Base-by-base conservation (phyloP, 2,888 invertebrate species). In the Caenorhabditis virilis region DNA sequence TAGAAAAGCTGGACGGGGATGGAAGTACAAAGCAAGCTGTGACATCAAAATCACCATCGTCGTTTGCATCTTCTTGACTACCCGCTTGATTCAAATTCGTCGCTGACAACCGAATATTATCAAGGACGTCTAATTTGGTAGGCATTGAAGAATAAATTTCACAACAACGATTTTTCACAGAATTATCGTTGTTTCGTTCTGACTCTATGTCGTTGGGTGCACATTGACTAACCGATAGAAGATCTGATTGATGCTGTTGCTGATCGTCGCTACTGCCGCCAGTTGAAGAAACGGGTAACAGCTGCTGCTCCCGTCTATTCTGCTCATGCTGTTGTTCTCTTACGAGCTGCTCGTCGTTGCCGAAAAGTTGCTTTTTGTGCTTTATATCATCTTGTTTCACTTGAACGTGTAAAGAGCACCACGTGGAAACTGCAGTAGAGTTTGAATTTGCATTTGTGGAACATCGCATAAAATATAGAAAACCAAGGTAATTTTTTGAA, bases 1-100 rank as follows among this genome's bases (percentile, higher is more conserved):
- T 59, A 2, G 52, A 35, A 26, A 65, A 61, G 46, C 59, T 66
- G 2, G 60, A 66, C 11, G 61, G 61, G 2, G 60, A 66, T 1
- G 61, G 66, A 13, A 67, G 55, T 0, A 62, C 62, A 35, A 67
- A 67, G 41, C 62, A 65, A 5, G 72, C 68, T 33, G 62, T 62
- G 22, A 72, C 68, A 50, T 61, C 68, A 18, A 51, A 54, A 39
- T 63, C 63, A 27, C 61, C 62, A 36, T 62, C 45, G 9, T 41
- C 64, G 5, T 50, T 33, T 0, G 30, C 61, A 4, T 16, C 38
- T 2, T 2, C 11, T 13, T 23, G 43, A 26, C 27, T 48, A 16
- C 7, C 30, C 7, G 30, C 30, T 6, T 13, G 7, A 13, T 6
- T 65, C 56, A 2, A 47, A 13, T 6, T 52, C 33, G 22, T 30